Percentiles rank a stretch among this genome's conserved stretches.
These are phyloP conservation scores for Lordiphosa stackelbergi DNA, from an alignment of 1,140 invertebrate species.

Conservation along the genomic window DNA sequence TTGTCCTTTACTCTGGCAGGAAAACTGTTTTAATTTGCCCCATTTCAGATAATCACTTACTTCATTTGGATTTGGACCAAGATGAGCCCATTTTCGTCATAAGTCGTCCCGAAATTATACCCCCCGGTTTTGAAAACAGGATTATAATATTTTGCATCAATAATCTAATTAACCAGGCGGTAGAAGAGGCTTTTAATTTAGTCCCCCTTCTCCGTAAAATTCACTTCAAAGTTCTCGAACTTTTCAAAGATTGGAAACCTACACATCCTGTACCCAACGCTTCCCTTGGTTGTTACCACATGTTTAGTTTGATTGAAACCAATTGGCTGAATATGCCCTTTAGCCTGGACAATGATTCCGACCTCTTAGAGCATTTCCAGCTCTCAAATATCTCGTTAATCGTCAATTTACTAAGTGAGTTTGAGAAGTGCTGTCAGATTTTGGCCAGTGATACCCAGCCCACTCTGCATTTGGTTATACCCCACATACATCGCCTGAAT, in stretches of 20 bases:
- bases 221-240: background rate
- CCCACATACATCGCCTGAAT: constrained; percentile 21
- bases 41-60: background rate
- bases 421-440: constrained; percentile 20
- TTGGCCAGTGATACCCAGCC: constrained; percentile 5
- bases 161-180: constrained; percentile 14
- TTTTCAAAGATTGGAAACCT: too few species aligned
- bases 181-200: constrained; percentile 19
- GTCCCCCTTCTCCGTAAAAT: background rate
- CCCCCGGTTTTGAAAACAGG: background rate
- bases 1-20: too few species aligned
- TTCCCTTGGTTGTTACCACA: too few species aligned
- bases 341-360: too few species aligned
- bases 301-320: too few species aligned
- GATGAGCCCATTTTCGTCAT: constrained; percentile 19
- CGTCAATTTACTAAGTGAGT: constrained; percentile 3
- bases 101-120: background rate
- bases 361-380: too few species aligned
- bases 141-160: constrained; percentile 19
- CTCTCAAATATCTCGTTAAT: too few species aligned
- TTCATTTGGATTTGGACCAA: constrained; percentile 3
- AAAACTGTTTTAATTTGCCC: background rate
- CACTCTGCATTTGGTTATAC: constrained; percentile 28
- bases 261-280: too few species aligned
- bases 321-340: too few species aligned